Evolutionary conservation across 2,888 invertebrate genomes (phyloP).

Genomic region (Liposcelis brunnea): DNA sequence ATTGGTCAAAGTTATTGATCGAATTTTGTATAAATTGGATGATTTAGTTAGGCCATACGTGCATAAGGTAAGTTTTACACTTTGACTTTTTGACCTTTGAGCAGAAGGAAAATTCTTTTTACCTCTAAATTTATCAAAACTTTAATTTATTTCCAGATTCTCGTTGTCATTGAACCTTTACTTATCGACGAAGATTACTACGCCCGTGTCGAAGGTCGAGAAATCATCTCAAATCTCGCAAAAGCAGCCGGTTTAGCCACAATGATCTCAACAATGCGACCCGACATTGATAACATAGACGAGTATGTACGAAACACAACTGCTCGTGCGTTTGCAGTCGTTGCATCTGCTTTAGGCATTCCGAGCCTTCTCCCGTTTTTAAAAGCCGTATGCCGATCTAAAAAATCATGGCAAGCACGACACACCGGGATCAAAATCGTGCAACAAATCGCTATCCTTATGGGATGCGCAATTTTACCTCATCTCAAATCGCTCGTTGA

Average conservation of each 20-base stretch:
- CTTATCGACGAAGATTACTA: constrained; percentile 99
- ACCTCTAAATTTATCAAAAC: neutral
- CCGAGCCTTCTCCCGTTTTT: constrained; percentile 94
- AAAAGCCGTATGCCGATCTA: constrained; percentile 96
- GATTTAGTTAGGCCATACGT: constrained; percentile 98
- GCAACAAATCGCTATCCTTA: constrained; percentile 97
- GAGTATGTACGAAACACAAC: constrained; percentile 99
- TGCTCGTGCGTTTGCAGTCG: constrained; percentile 98
- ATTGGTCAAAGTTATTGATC: constrained; percentile 95
- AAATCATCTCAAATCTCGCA: constrained; percentile 97
- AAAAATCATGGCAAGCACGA: constrained; percentile 94
- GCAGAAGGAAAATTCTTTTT: too few relatives aligned
- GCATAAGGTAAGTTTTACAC: constrained; percentile 53
- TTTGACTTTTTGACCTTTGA: neutral
- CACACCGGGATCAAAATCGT: constrained; percentile 99
- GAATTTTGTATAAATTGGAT: constrained; percentile 94
- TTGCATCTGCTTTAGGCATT: constrained; percentile 95
- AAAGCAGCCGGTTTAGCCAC: constrained; percentile 98
- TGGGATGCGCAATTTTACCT: constrained; percentile 98
- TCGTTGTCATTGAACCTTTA: constrained; percentile 96
- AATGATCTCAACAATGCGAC: constrained; percentile 99
- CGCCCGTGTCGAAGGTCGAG: constrained; percentile 96
- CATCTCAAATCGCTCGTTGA: constrained; percentile 96
- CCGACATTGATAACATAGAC: constrained; percentile 98
- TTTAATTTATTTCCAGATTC: constrained; percentile 39